Conservation (phyloP, 1,140 invertebrate species). For the Atopsyche davidsoni region DNA sequence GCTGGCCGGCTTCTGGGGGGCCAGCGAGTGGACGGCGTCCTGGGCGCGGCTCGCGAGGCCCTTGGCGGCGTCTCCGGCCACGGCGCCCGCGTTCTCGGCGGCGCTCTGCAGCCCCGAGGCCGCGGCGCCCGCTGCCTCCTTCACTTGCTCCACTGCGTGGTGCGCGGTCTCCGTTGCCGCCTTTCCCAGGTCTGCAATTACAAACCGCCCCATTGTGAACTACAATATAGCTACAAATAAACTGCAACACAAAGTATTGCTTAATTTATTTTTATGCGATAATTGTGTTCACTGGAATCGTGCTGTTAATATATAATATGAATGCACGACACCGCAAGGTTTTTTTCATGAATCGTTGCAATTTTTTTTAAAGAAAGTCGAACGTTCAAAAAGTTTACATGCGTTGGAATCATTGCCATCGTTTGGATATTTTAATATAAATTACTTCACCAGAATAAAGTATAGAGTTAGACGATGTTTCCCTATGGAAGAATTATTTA, state of each 20-base stretch:
- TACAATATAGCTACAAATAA: not conserved
- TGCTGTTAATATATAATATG: no score
- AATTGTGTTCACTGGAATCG: no score
- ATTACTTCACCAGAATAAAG: no score
- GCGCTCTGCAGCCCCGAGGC: conserved; percentile 17
- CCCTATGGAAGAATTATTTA: no score
- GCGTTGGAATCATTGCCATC: no score
- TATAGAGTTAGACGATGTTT: no score
- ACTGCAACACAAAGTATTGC: not conserved
- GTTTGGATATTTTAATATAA: no score
- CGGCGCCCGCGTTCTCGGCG: conserved; percentile 1
- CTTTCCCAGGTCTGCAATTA: conserved; percentile 27
- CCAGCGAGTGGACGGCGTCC: conserved; percentile 6
- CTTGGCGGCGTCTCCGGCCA: conserved; percentile 1
- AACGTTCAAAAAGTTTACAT: no score
- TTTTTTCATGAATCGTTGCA: no score
- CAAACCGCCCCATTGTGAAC: not conserved
- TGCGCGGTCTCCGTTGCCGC: conserved; percentile 16
- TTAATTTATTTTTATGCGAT: no score
- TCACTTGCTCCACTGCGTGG: conserved; percentile 26
- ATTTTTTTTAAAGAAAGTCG: no score
- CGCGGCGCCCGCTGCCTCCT: conserved; percentile 21
- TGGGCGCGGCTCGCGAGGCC: not conserved
- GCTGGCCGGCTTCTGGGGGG: conserved; percentile 7
- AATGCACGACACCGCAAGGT: no score